phyloP scores from a whole-genome alignment of 2,113 vertebrate species.

The Pelvicachromis taeniatus region DNA sequence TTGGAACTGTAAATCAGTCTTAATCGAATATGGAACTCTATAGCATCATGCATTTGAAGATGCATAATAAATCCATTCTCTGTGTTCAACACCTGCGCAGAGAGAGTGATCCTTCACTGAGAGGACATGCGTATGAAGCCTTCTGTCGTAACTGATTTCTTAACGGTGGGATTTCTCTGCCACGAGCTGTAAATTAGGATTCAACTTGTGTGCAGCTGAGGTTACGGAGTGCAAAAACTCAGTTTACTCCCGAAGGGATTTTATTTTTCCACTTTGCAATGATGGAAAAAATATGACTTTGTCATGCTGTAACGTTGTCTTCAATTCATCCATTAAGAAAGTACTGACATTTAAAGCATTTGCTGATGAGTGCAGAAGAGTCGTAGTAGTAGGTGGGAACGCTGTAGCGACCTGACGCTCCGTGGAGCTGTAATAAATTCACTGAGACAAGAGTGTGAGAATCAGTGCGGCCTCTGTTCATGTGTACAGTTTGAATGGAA shows the following conservation, averaged over 20 bases:
- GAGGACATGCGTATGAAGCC: background rate
- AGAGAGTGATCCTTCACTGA: background rate
- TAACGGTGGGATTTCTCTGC: background rate
- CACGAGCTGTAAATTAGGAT: constrained; percentile 14
- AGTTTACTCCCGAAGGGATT: background rate
- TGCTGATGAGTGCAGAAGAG: background rate
- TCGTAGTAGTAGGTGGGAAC: background rate
- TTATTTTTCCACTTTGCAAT: background rate
- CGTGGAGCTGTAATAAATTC: background rate
- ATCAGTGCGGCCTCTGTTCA: background rate
- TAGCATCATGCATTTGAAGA: background rate
- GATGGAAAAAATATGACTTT: constrained; percentile 5
- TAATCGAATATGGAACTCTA: too few relatives aligned
- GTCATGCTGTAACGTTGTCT: background rate
- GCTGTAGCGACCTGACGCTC: background rate
- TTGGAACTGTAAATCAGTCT: background rate
- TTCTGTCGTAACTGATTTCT: constrained; percentile 1
- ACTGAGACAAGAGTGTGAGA: background rate
- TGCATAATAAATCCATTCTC: background rate
- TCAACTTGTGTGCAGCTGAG: constrained; percentile 6
- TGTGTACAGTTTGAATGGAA: background rate
- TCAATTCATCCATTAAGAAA: background rate
- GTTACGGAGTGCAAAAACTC: background rate
- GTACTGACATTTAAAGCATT: background rate
- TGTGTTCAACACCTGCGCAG: background rate